Evolutionary conservation across 2,797 vertebrate species (phyloP).

Genomic region (Mormyrops attenuatus): DNA sequence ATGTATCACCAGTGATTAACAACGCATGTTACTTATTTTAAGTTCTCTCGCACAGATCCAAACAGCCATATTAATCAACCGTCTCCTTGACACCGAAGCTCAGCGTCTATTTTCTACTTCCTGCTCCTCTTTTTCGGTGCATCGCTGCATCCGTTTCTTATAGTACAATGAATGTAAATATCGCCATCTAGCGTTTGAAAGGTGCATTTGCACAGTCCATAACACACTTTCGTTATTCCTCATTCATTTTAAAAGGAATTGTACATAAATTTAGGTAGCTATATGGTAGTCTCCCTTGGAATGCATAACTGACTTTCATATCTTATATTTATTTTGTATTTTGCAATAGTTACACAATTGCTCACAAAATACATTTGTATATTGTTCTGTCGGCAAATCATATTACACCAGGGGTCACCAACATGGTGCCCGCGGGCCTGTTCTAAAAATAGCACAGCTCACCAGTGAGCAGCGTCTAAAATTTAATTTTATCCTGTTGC

Average conservation of each 20-base stretch:
- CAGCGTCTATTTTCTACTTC: neutral
- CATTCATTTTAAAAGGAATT: neutral
- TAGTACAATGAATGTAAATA: neutral
- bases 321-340: too few species aligned
- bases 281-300: neutral
- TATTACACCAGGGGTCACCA: too few species aligned
- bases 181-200: neutral
- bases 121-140: neutral
- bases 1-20: neutral
- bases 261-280: neutral
- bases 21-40: neutral
- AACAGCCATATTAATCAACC: neutral
- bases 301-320: neutral
- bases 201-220: neutral
- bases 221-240: neutral
- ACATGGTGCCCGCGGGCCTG: too few species aligned
- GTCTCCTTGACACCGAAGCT: neutral
- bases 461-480: too few species aligned
- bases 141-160: neutral
- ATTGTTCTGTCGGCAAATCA: too few species aligned
- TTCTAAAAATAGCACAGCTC: too few species aligned
- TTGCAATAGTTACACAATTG: too few species aligned
- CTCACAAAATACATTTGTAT: too few species aligned
- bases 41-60: neutral
- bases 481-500: too few species aligned